Base-by-base conservation (phyloP, 2,113 vertebrate species). In the Pelusios castaneus region DNA sequence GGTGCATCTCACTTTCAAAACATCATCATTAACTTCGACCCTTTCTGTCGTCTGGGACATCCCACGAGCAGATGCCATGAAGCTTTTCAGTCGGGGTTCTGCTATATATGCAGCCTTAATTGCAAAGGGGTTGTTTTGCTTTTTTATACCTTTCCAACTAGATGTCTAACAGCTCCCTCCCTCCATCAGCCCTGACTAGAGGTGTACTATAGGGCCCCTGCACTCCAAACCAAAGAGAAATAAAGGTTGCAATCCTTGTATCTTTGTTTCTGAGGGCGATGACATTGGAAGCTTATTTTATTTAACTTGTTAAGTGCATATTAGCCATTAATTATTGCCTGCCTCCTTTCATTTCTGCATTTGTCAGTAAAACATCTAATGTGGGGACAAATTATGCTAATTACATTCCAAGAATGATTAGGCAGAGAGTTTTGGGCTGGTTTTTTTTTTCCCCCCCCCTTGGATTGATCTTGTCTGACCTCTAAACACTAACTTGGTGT, bases 401-500 rank as follows among this genome's bases (percentile, higher is more conserved):
- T 91, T 89, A 3, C 21, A 12, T n/a, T n/a, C 9, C 8, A 12
- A 58, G 58, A 82, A 16, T 38, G 60, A 82, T 92, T 82, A 89
- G 77, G 56, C 49, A n/a, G 34, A 17, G 8, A 6, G 1, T 1
- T 45, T 31, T 5, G 5, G 88, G 83, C 58, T 47, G 47, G 47
- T 47, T 9, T 47, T 85, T n/a, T 19, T 21, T 34, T 1, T 58
- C 86, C 84, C 88, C 58, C 24, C 88, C 90, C 10, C 63, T 3
- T 1, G 13, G 43, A n/a, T 63, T 79, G 82, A 95, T 95, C 89
- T 95, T 70, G 83, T 73, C 89, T 92, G 94, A 94, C 84, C 60
- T 96, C 85, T 81, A 70, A 94, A 45, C 49, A 86, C 47, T 80
- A 85, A 55, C 49, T 78, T 85, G 81, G 82, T 80, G 5, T 56